Evolutionary conservation across 2,888 invertebrate species (phyloP), one percentile per base, ranked within the genome.

Genomic region (Schizotus pectinicornis): DNA sequence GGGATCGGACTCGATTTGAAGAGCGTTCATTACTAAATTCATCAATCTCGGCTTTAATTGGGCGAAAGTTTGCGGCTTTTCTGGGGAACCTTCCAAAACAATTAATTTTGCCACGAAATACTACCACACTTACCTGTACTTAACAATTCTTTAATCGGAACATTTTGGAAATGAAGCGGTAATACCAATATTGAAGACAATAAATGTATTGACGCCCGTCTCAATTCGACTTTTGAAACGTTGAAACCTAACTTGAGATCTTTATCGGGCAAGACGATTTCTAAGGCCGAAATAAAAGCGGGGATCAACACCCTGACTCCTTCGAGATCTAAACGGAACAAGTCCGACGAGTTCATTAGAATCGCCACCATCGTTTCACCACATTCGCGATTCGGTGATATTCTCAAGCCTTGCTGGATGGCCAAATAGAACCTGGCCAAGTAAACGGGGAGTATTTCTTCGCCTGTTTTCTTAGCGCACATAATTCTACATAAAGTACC

Each of bases 401-500:
- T 51, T 60, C 64, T 69, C 13, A 97, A 84, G 0, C 96, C 97
- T 77, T 94, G 92, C 70, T 91, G 91, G 62, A 99, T 81, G 3
- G 95, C 93, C 71, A 95, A 88, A 80, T 96, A 97, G 81, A 97
- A 95, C 45, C 98, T 85, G 7, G 97, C 94, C 70, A 97, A 83
- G 82, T 98, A 98, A 1, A 91, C 92, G 0, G 96, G 94, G 50
- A 94, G 82, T 68, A 99, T 94, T 74, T 92, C 91, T 81, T 97
- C 97, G 36, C 93, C 92, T 1, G 95, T 94, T 80, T 94, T 95
- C 81, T 96, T 96, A 0, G 97, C 91, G 79, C 95, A 97, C 77
- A 99, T 91, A 74, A 98, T 95, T 71, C 97, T 86, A 79, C 98
- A 98, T 13, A 99, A 81, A 2, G 98, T 91, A 13, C 97, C 98